phyloP scores from a whole-genome alignment of 2,113 vertebrate species.

The Loxodonta africana region DNA sequence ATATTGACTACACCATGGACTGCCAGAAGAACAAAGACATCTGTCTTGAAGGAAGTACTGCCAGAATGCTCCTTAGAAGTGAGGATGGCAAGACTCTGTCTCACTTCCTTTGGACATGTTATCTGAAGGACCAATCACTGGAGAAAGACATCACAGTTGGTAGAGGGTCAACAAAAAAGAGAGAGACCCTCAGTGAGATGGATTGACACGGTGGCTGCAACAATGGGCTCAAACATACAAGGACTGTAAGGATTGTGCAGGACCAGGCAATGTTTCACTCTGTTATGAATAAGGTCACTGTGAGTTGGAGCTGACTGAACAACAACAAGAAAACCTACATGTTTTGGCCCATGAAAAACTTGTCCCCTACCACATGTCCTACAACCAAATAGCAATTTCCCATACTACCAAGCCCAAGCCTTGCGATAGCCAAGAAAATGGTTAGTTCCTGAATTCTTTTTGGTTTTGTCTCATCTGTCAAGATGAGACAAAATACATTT shows the following conservation, averaged over 20 bases:
- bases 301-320: neutral
- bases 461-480: neutral
- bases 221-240: neutral
- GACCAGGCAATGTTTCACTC: neutral
- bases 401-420: neutral
- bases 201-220: neutral
- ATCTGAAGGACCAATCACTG: neutral
- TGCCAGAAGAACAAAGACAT: neutral
- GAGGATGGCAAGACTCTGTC: neutral
- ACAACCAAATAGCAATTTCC: neutral
- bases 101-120: neutral
- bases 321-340: neutral
- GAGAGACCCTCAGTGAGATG: neutral
- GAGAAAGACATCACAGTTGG: neutral
- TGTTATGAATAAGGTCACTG: neutral
- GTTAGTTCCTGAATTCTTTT: slow-evolving; percentile 8
- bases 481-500: neutral
- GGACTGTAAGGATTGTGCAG: neutral
- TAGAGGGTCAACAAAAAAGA: neutral
- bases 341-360: neutral
- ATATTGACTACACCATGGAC: neutral
- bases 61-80: neutral
- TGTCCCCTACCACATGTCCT: neutral
- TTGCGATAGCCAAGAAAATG: neutral
- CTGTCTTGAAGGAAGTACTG: neutral